Evolutionary conservation across 2,113 vertebrate species (phyloP).

Genomic region (Protobothrops mucrosquamatus): DNA sequence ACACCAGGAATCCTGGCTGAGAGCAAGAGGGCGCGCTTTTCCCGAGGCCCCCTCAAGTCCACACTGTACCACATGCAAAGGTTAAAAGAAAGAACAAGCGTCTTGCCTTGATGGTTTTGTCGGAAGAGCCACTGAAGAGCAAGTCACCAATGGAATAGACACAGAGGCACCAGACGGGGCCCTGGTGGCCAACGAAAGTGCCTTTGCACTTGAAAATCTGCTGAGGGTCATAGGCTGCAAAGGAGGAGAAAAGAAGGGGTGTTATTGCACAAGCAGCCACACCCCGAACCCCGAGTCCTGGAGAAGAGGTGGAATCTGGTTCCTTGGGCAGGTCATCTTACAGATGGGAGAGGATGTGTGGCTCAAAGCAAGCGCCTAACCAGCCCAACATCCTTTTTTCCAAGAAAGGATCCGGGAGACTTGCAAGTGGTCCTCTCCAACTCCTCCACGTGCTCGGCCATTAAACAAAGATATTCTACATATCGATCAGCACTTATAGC

Average conservation of each 20-base stretch:
- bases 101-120: slow-evolving; percentile 98
- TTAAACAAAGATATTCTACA: background rate
- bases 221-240: slow-evolving; percentile 93
- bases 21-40: background rate
- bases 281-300: background rate
- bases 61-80: background rate
- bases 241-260: background rate
- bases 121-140: slow-evolving; percentile 96
- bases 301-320: background rate
- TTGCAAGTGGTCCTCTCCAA: background rate
- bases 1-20: background rate
- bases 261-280: background rate
- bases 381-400: background rate
- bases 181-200: slow-evolving; percentile 97
- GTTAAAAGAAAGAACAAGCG: background rate
- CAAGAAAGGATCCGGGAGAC: background rate
- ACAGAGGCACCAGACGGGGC: slow-evolving; percentile 96
- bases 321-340: background rate
- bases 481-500: background rate
- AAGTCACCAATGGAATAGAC: slow-evolving; percentile 97
- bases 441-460: background rate
- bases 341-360: background rate
- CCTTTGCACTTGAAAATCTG: slow-evolving; percentile 99
- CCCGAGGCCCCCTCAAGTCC: background rate
- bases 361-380: background rate